These are phyloP conservation scores for Ptyas mucosa DNA, from an alignment of 2,113 vertebrate species.

Conservation along the genomic window DNA sequence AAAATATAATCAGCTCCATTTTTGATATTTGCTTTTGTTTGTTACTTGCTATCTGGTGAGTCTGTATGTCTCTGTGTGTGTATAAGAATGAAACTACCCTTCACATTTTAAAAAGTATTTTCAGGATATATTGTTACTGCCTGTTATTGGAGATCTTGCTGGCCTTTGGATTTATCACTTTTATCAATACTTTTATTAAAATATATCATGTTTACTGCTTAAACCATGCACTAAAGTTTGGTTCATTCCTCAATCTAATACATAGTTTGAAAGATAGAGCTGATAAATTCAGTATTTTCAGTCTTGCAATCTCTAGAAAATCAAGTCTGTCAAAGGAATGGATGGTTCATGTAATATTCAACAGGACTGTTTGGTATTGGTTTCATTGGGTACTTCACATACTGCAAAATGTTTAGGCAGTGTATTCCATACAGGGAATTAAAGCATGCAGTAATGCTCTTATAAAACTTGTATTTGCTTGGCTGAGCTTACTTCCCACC, in stretches of 20 bases:
- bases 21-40: neutral
- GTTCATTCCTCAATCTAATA: neutral
- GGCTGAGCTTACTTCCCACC: neutral
- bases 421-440: neutral
- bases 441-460: neutral
- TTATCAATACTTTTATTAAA: neutral
- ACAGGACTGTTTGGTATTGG: neutral
- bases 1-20: neutral
- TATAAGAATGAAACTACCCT: neutral
- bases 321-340: neutral
- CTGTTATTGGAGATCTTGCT: neutral
- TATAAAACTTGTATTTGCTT: conserved; percentile 10
- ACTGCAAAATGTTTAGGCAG: neutral
- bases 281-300: neutral
- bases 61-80: neutral
- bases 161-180: neutral
- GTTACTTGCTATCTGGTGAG: neutral
- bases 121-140: neutral
- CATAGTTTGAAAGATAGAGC: neutral
- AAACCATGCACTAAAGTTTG: neutral
- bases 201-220: neutral
- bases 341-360: neutral
- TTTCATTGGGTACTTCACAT: neutral
- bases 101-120: neutral
- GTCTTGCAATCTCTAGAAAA: neutral